These are phyloP conservation scores for Neoniphon sammara DNA, from an alignment of 2,797 vertebrate species.

Conservation along the genomic window DNA sequence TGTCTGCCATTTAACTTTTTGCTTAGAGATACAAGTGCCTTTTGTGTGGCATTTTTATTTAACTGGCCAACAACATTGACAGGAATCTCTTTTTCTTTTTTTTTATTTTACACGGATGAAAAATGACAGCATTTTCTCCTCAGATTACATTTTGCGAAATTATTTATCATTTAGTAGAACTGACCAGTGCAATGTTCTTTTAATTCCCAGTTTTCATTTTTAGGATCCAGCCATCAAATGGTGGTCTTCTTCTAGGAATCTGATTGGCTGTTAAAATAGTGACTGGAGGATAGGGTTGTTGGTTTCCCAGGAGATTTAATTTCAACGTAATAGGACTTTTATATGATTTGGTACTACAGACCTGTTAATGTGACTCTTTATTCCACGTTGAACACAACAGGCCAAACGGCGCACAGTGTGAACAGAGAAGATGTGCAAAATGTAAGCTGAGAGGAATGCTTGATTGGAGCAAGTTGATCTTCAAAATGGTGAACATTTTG, in stretches of 20 bases:
- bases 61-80: not conserved
- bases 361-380: not conserved
- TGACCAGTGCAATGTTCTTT: not conserved
- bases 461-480: not conserved
- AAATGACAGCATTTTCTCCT: too few relatives aligned
- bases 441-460: constrained; percentile 11
- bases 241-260: not conserved
- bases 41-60: constrained; percentile 26
- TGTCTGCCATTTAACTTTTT: constrained; percentile 31
- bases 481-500: not conserved
- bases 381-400: not conserved
- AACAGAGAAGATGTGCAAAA: not conserved
- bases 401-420: constrained; percentile 23
- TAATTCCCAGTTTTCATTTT: not conserved
- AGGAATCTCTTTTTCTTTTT: not conserved
- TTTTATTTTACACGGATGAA: not conserved
- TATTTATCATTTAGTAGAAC: not conserved
- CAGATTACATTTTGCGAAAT: too few relatives aligned
- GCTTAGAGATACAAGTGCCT: constrained; percentile 40
- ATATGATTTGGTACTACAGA: not conserved
- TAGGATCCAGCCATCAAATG: not conserved
- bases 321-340: too few relatives aligned
- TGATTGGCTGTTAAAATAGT: too few relatives aligned
- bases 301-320: too few relatives aligned
- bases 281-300: too few relatives aligned